Percentiles rank a stretch among this genome's conserved stretches.
These are phyloP conservation scores for Cardiocondyla obscurior DNA, from an alignment of 1,140 invertebrate genomes.

Conservation along the genomic window DNA sequence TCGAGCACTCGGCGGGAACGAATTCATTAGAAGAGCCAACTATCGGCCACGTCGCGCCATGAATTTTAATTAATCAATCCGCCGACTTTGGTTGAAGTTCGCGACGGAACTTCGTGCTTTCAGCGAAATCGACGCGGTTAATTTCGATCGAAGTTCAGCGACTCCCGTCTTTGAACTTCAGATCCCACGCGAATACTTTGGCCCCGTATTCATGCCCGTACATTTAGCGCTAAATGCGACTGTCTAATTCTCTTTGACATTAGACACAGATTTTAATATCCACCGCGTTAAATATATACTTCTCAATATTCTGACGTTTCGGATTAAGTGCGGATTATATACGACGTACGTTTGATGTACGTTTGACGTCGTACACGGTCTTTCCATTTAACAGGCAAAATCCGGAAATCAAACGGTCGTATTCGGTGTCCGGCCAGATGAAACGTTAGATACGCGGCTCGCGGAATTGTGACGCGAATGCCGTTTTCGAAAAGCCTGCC, in stretches of 20 bases:
- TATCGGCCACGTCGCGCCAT: constrained; percentile 45
- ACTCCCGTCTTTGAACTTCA: constrained; percentile 50
- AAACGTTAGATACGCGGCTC: constrained; percentile 21
- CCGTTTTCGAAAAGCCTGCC: constrained; percentile 30
- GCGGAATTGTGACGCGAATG: constrained; percentile 17
- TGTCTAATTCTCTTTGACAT: constrained; percentile 46
- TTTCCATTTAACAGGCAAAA: neutral
- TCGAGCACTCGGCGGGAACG: constrained; percentile 35
- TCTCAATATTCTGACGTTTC: neutral
- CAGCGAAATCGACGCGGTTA: constrained; percentile 57
- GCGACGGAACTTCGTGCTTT: constrained; percentile 53
- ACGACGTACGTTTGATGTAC: neutral
- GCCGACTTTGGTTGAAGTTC: constrained; percentile 45
- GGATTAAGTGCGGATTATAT: neutral
- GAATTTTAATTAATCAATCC: constrained; percentile 59
- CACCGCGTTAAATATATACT: neutral
- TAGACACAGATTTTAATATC: constrained; percentile 1
- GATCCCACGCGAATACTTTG: constrained; percentile 50
- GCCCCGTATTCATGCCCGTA: constrained; percentile 16
- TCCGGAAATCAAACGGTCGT: neutral
- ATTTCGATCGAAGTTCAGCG: constrained; percentile 55
- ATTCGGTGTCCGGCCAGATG: neutral
- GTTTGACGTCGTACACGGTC: neutral
- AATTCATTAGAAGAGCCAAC: constrained; percentile 57
- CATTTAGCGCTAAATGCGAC: constrained; percentile 28